Percentiles rank a stretch among this genome's conserved stretches.
These are phyloP conservation scores for Lepidocolaptes lacrymiger DNA, from an alignment of 2,797 vertebrate species.

Conservation along the genomic window DNA sequence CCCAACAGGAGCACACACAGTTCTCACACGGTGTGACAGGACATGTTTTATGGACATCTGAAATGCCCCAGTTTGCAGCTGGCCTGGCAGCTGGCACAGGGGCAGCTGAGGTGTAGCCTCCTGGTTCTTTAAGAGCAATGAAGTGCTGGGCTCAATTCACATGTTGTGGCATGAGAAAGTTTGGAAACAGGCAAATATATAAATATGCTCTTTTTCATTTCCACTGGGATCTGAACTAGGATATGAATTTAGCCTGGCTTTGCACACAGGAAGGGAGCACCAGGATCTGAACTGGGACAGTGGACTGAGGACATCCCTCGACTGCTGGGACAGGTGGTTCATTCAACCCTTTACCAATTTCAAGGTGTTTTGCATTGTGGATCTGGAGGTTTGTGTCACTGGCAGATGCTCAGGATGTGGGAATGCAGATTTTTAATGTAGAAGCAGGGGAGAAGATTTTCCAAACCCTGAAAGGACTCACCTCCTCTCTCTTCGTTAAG, in stretches of 20 bases:
- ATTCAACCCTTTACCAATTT: neutral
- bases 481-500: neutral
- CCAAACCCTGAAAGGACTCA: neutral
- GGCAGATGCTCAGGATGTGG: neutral
- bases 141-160: neutral
- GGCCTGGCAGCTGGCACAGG: neutral
- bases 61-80: neutral
- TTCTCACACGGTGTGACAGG: neutral
- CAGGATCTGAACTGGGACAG: accelerated
- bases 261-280: neutral
- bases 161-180: neutral
- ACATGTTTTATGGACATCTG: neutral
- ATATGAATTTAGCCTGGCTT: neutral
- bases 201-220: neutral
- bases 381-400: neutral
- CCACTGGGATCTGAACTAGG: neutral
- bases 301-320: accelerated
- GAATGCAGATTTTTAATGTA: neutral
- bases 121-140: accelerated
- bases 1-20: neutral
- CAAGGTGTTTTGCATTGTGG: neutral
- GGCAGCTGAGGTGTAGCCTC: neutral
- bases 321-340: neutral
- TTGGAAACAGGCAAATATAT: neutral
- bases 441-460: neutral